Percentiles rank a stretch among this genome's conserved stretches.
phyloP scores from a whole-genome alignment of 1,140 invertebrate species.

The Leptinotarsa defecta region DNA sequence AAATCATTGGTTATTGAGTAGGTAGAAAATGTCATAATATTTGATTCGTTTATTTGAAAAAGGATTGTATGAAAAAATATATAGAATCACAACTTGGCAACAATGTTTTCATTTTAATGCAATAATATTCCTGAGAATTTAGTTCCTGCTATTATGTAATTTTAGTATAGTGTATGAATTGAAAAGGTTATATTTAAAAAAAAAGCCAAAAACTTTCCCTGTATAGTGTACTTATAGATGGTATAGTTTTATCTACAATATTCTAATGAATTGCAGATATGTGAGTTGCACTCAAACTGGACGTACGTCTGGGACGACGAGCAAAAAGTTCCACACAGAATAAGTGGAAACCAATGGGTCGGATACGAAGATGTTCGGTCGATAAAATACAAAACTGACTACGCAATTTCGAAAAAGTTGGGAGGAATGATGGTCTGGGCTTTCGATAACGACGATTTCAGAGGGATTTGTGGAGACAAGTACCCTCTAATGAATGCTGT shows the following conservation, averaged over 20 bases:
- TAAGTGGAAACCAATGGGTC: constrained; percentile 52
- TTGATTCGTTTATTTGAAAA: too few relatives aligned
- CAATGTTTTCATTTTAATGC: too few relatives aligned
- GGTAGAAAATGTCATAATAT: too few relatives aligned
- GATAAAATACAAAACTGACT: constrained; percentile 54
- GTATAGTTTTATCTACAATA: not conserved
- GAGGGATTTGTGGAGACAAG: constrained; percentile 59
- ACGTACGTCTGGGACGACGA: constrained; percentile 47
- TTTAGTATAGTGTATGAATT: too few relatives aligned
- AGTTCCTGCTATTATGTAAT: too few relatives aligned
- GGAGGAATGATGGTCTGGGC: constrained; percentile 75
- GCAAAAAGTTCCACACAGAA: constrained; percentile 47
- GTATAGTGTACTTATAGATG: too few relatives aligned
- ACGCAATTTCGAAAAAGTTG: constrained; percentile 59
- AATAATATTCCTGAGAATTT: too few relatives aligned
- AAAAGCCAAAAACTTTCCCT: too few relatives aligned
- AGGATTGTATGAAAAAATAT: too few relatives aligned
- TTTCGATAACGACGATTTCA: constrained; percentile 76
- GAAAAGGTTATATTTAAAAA: too few relatives aligned
- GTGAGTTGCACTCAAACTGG: constrained; percentile 54
- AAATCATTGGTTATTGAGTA: too few relatives aligned
- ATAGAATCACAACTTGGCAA: too few relatives aligned
- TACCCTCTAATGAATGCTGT: constrained; percentile 39
- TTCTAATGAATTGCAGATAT: constrained; percentile 50
- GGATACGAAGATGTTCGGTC: constrained; percentile 52